Conservation (phyloP, 2,888 invertebrate genomes). For the Tenthredo mesomela region DNA sequence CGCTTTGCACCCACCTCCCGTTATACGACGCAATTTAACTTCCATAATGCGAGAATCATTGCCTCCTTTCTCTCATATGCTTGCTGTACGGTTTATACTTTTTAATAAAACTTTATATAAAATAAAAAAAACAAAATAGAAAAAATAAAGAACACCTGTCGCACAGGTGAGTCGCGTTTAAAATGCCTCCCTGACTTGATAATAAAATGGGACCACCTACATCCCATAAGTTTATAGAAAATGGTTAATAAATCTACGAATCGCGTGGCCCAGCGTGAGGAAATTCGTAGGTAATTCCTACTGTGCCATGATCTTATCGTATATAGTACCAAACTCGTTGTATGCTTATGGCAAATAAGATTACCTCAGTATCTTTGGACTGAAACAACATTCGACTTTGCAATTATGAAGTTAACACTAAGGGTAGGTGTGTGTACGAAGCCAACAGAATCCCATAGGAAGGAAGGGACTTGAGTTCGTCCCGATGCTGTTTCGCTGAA, state of each 20-base stretch:
- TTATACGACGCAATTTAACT: slow-evolving; percentile 38
- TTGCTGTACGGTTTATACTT: neutral
- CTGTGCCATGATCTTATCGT: neutral
- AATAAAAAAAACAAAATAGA: no score
- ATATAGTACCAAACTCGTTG: neutral
- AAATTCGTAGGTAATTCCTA: neutral
- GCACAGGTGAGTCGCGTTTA: neutral
- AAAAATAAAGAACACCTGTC: neutral
- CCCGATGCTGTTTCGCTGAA: neutral
- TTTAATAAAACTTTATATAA: slow-evolving; percentile 10
- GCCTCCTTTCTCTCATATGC: slow-evolving; percentile 5
- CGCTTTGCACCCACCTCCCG: neutral
- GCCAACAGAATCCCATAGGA: neutral
- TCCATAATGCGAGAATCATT: slow-evolving; percentile 46
- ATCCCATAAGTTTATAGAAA: neutral
- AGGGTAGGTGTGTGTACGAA: neutral
- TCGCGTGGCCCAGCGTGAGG: neutral
- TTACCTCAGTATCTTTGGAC: slow-evolving; percentile 13
- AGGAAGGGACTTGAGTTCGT: slow-evolving; percentile 24
- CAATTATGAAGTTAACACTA: slow-evolving; percentile 32
- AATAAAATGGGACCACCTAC: neutral
- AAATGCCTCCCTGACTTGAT: neutral
- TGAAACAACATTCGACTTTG: slow-evolving; percentile 13
- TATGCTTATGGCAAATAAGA: slow-evolving; percentile 18
- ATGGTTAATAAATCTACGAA: neutral